Base-by-base conservation (phyloP, 2,113 vertebrate species). In the Piaya cayana region DNA sequence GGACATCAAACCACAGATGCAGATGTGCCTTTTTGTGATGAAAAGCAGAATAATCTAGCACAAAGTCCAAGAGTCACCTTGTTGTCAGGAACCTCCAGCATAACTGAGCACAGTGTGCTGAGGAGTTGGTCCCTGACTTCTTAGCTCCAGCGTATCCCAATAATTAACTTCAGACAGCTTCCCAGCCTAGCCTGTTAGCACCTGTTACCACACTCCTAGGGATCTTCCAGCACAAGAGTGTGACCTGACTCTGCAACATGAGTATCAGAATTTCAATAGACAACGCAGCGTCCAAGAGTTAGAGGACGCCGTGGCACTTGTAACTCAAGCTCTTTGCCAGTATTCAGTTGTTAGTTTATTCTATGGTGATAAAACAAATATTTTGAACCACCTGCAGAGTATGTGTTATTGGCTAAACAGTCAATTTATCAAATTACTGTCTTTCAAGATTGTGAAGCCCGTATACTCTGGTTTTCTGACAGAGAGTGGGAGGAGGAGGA, bases 251-350 rank as follows among this genome's bases (percentile, higher is more conserved):
- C 26, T 43, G 37, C 32, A 75, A 8, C 5, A 2, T 9, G 6
- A n/a, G 11, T 15, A 45, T 5, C 21, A 7, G 11, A 43, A 60
- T 58, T 81, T 59, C 4, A 6, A 23, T 2, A 39, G 34, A n/a
- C 1, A 0, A 17, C 8, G 9, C 25, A 18, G 27, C 10, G 25
- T 70, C 77, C 34, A 65, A 76, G 26, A 58, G 25, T 53, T 18
- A 47, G 26, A 45, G 53, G 25, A 55, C 32, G 34, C 2, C 15
- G 19, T 0, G 1, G 34, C 20, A 84, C 55, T 5, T 0, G 4
- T 5, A 60, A 20, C 34, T 15, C 3, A 13, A 84, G 43, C 7
- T 80, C 34, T 62, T 77, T 49, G 36, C 56, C 60, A 42, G 23
- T n/a, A 47, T 8, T 69, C n/a, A 36, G 71, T 39, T 32, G 39